Percentiles rank a stretch among this genome's conserved stretches.
Evolutionary conservation across 2,797 vertebrate species (phyloP).

Genomic region (Menidia menidia): DNA sequence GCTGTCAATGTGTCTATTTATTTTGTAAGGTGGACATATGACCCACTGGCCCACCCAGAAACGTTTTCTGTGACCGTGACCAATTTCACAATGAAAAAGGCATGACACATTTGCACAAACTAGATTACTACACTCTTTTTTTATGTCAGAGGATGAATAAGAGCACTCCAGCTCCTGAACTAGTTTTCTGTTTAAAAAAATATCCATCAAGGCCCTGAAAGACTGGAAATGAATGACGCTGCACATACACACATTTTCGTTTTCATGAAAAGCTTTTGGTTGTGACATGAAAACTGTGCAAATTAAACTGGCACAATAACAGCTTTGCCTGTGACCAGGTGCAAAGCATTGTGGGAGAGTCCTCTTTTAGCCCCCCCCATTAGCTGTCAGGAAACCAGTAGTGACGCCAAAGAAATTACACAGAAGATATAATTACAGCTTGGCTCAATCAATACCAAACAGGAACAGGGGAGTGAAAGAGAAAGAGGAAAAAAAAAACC

Average conservation of each 20-base stretch:
- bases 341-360: conserved; percentile 67
- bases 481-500: conserved; percentile 46
- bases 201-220: conserved; percentile 28
- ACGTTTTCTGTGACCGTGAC: not conserved
- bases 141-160: conserved; percentile 3
- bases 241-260: conserved; percentile 1
- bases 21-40: conserved; percentile 14
- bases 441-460: conserved; percentile 72
- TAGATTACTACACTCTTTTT: not conserved
- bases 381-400: conserved; percentile 64
- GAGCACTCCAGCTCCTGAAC: conserved; percentile 22
- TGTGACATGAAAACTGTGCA: conserved; percentile 10
- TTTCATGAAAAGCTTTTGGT: conserved; percentile 13
- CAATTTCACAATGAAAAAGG: not conserved
- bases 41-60: conserved; percentile 4
- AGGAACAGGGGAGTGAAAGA: conserved; percentile 64
- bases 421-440: conserved; percentile 77
- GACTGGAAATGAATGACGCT: conserved; percentile 27
- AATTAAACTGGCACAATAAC: conserved; percentile 31
- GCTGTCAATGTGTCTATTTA: conserved; percentile 25
- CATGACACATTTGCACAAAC: conserved; percentile 4
- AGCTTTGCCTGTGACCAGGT: conserved; percentile 52
- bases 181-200: conserved; percentile 26
- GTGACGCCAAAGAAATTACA: conserved; percentile 77
- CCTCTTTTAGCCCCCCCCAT: conserved; percentile 68